Conservation (phyloP, 2,888 invertebrate species). For the Drosophila meridiana region DNA sequence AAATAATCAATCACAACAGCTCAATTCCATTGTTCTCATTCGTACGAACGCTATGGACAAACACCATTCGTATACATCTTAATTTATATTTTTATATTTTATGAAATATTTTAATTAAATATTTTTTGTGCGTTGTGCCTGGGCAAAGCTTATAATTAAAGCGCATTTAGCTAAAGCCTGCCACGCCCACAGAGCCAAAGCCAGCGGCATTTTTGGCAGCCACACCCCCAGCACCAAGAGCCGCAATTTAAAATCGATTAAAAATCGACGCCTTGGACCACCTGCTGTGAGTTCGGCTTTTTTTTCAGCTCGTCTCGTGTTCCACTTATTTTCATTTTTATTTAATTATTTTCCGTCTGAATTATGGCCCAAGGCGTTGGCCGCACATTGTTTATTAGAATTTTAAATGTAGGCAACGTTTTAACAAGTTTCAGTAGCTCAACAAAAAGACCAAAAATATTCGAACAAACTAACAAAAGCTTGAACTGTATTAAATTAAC, state of each 20-base stretch:
- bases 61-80: neutral
- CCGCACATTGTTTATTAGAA: slow-evolving; percentile 63
- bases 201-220: slow-evolving; percentile 34
- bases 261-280: slow-evolving; percentile 67
- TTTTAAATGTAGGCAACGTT: slow-evolving; percentile 63
- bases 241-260: slow-evolving; percentile 77
- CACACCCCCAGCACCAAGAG: slow-evolving; percentile 20
- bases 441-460: slow-evolving; percentile 12
- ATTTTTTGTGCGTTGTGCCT: neutral
- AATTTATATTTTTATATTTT: neutral
- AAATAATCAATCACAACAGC: neutral
- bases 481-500: slow-evolving; percentile 39
- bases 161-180: slow-evolving; percentile 10
- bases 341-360: neutral
- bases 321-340: slow-evolving; percentile 11
- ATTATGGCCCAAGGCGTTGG: slow-evolving; percentile 58
- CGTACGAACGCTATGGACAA: too few relatives aligned
- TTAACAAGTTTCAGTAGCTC: slow-evolving; percentile 72
- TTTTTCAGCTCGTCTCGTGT: slow-evolving; percentile 8
- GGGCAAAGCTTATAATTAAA: slow-evolving; percentile 13
- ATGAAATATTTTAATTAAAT: neutral
- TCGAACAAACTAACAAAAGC: slow-evolving; percentile 25
- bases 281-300: slow-evolving; percentile 52
- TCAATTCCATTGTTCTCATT: neutral
- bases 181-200: slow-evolving; percentile 32